Evolutionary conservation across 1,140 invertebrate genomes (phyloP), one percentile per base, ranked within the genome.

Genomic region (Anoplolepis gracilipes): DNA sequence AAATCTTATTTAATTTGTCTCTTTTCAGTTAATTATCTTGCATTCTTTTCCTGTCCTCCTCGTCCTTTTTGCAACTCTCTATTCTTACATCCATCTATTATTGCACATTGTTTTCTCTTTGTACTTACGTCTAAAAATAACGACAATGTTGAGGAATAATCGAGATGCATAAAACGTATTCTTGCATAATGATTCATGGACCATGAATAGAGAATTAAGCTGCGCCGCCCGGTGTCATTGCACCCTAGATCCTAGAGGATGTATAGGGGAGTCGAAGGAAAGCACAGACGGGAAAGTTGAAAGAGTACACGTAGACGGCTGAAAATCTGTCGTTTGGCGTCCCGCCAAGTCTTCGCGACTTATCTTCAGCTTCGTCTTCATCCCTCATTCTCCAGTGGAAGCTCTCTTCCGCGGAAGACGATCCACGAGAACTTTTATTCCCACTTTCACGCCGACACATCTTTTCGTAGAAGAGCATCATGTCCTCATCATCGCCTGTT

Each of bases 241-340:
- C 88, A 90, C 89, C 86, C 88, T 87, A 90, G 76, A 79, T 90
- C 86, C 86, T 90, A 90, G 88, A 86, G 77, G 84, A 88, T 64
- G 76, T 49, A 16, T 57, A 73, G 76, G 65, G 36, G 19, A 53
- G 67, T 65, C 72, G 88, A 86, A 79, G 87, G 88, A 76, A 78
- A 90, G 77, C 78, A 69, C 65, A 87, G 85, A 84, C 73, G 85
- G 36, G 70, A 89, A 90, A 91, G 88, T 89, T 90, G 88, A 79
- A 81, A 76, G 46, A 49, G 85, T 88, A 92, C 91, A 91, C 90
- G 90, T 90, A 92, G 87, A 90, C 90, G 91, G 87, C 91, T 87
- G 87, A 90, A 88, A 90, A 90, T 90, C 89, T 90, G 77, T 86
- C 67, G 72, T 65, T 87, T 90, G 91, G 91, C 91, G 39, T 49